A percentile compares a stretch with the other conserved stretches of the same genome.
phyloP scores from a whole-genome alignment of 2,113 vertebrate species.

The Poecile atricapillus region DNA sequence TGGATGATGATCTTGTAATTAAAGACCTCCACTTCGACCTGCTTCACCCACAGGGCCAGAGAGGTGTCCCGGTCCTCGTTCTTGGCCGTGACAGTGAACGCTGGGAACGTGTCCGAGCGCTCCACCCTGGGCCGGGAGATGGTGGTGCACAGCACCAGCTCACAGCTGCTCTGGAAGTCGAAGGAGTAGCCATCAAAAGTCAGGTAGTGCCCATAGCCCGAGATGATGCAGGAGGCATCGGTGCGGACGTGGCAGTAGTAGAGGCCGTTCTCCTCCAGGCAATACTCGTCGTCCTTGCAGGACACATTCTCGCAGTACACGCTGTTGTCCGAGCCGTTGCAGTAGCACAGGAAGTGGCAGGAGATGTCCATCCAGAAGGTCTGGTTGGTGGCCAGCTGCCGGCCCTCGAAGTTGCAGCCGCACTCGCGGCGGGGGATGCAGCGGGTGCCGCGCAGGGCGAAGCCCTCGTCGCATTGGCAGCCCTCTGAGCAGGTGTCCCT shows the following conservation, averaged over 20 bases:
- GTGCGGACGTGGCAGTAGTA: slow-evolving; percentile 87
- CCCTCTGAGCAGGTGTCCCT: slow-evolving; percentile 84
- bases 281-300: slow-evolving; percentile 88
- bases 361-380: slow-evolving; percentile 95
- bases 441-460: slow-evolving; percentile 76
- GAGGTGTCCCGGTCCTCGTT: slow-evolving; percentile 92
- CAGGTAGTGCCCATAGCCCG: slow-evolving; percentile 91
- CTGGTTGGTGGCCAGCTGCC: slow-evolving; percentile 87
- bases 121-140: slow-evolving; percentile 24
- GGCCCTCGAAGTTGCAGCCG: slow-evolving; percentile 87
- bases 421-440: slow-evolving; percentile 88
- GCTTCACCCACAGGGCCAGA: slow-evolving; percentile 92
- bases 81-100: slow-evolving; percentile 81
- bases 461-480: slow-evolving; percentile 91
- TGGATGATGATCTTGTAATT: slow-evolving; percentile 88
- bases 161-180: slow-evolving; percentile 94
- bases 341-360: slow-evolving; percentile 94
- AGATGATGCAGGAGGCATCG: slow-evolving; percentile 86
- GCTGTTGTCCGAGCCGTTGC: slow-evolving; percentile 92
- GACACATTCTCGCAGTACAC: slow-evolving; percentile 86
- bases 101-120: slow-evolving; percentile 70
- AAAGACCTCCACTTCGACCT: slow-evolving; percentile 87
- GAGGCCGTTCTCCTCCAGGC: slow-evolving; percentile 83
- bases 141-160: slow-evolving; percentile 83
- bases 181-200: slow-evolving; percentile 88